Conservation (phyloP, 2,797 vertebrate species). For the Micropoecilia bifurca region DNA sequence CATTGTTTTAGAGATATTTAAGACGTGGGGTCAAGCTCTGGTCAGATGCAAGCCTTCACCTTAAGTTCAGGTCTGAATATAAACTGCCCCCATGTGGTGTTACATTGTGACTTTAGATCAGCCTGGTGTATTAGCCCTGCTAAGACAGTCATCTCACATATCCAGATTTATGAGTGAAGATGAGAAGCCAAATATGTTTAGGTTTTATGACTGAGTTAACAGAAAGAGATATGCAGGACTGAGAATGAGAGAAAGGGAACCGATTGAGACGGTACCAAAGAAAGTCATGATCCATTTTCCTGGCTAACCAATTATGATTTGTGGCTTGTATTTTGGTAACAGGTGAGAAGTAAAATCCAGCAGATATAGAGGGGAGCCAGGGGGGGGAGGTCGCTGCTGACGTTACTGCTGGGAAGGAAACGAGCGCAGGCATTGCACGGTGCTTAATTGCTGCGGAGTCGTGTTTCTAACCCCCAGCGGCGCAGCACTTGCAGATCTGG, state of each 20-base stretch:
- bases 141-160: slow-evolving; percentile 22
- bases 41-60: slow-evolving; percentile 23
- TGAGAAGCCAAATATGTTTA: slow-evolving; percentile 20
- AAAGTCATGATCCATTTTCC: slow-evolving; percentile 50
- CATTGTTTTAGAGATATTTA: background rate
- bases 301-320: slow-evolving; percentile 48
- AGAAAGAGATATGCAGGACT: background rate
- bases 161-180: slow-evolving; percentile 40
- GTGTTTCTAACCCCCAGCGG: slow-evolving; percentile 68
- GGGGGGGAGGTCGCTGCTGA: slow-evolving; percentile 64
- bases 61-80: slow-evolving; percentile 33
- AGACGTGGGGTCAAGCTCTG: slow-evolving; percentile 18
- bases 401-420: slow-evolving; percentile 30
- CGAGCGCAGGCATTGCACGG: slow-evolving; percentile 29
- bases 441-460: slow-evolving; percentile 65
- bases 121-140: slow-evolving; percentile 28
- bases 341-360: slow-evolving; percentile 58
- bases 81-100: slow-evolving; percentile 20
- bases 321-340: slow-evolving; percentile 61
- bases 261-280: background rate
- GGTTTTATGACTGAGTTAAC: slow-evolving; percentile 9
- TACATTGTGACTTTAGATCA: slow-evolving; percentile 35
- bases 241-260: background rate
- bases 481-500: slow-evolving; percentile 52
- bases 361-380: slow-evolving; percentile 9